Base-by-base conservation (phyloP, 2,113 vertebrate species). In the Nycticryphes semicollaris region DNA sequence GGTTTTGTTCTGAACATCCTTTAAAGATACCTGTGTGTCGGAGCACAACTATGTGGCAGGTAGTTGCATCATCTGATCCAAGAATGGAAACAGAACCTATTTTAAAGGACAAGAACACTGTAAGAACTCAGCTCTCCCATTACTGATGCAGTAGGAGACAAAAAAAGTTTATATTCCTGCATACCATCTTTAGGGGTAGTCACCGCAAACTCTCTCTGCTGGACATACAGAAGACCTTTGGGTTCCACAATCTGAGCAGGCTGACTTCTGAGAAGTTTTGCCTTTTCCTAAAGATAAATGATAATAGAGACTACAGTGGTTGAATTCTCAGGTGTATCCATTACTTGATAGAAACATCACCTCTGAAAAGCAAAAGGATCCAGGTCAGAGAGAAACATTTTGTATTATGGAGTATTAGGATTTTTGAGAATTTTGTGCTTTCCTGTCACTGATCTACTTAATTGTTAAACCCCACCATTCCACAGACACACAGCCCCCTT, bases 51-150 rank as follows among this genome's bases (percentile, higher is more conserved):
- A 99, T 97, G 97, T 99, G 99, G 96, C 99, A 99, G 77, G 99
- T 99, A 35, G 99, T 99, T 74, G 99, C 99, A 96, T 99, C 99
- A 41, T 99, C 99, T 63, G 99, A 99, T 79, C 99, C 99, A 76
- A 99, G 98, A 93, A 99, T 95, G 63, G 99, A 99, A 93, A 99
- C 97, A 59, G 98, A 98, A 86, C 98, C 99, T 99, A 97, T 91
- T 93, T 91, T 35, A 92, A 94, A 96, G 92, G 39, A 97, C 47
- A 95, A 89, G 95, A 97, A 96, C 14, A 45, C 15, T 12, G 19
- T 98, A 87, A 97, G 92, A 85, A 59, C 68, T 84, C 35, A 2
- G 3, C 19, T 50, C 30, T 48, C 23, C 47, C n/a, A n/a, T 6
- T 27, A 8, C 6, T 41, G 41, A 45, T 82, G 31, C 62, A 27